A percentile compares a stretch with the other conserved stretches of the same genome.
phyloP scores from a whole-genome alignment of 1,140 invertebrate species.

The Bradysia coprophila region DNA sequence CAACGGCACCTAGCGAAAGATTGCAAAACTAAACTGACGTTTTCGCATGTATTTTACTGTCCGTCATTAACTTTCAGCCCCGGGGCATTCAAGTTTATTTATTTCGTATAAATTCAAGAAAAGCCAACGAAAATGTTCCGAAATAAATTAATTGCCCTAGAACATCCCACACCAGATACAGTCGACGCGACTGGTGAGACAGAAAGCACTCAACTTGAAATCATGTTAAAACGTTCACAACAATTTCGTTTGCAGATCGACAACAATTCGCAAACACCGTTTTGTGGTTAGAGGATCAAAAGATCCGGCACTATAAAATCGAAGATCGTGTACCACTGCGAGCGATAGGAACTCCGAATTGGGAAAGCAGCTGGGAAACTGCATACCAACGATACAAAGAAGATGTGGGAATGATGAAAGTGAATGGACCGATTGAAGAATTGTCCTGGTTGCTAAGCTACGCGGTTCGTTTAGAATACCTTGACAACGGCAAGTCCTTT shows the following conservation, averaged over 20 bases:
- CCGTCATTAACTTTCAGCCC: too few species aligned
- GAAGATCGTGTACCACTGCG: constrained; percentile 58
- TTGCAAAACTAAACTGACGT: too few species aligned
- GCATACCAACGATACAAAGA: constrained; percentile 56
- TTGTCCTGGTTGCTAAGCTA: constrained; percentile 75
- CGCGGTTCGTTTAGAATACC: constrained; percentile 66
- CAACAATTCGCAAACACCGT: constrained; percentile 61
- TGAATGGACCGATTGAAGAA: constrained; percentile 33
- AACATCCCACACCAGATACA: constrained; percentile 47
- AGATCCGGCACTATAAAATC: constrained; percentile 74
- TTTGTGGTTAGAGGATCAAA: constrained; percentile 86
- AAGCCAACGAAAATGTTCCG: too few species aligned
- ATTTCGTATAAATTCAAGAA: too few species aligned
- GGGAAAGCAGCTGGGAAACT: constrained; percentile 43
- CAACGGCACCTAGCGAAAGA: too few species aligned
- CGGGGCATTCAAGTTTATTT: too few species aligned
- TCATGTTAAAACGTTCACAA: not conserved
- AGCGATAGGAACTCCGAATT: constrained; percentile 29
- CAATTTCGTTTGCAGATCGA: constrained; percentile 37
- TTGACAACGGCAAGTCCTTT: constrained; percentile 48
- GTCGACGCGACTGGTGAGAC: constrained; percentile 43
- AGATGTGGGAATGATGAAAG: constrained; percentile 45
- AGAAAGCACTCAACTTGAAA: constrained; percentile 2
- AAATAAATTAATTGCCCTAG: constrained; percentile 52
- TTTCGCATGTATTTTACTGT: too few species aligned